phyloP scores from a whole-genome alignment of 2,113 vertebrate species.

The Felis catus region F.catus_Fca126_mat1.0 CM031415.1:155549501-155550000 shows the following conservation, averaged over 20 bases:
- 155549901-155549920: constrained; percentile 42
- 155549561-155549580: constrained; percentile 84
- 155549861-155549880: neutral
- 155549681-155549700: neutral
- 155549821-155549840: neutral
- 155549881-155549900: constrained; percentile 10
- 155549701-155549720: too few species aligned
- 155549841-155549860: constrained; percentile 8
- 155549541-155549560: constrained; percentile 76
- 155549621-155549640: constrained; percentile 44
- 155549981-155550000: constrained; percentile 29
- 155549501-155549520: constrained; percentile 37
- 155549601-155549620: constrained; percentile 50
- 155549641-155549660: constrained; percentile 71
- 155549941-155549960: constrained; percentile 5
- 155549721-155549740: rapidly evolving
- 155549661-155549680: neutral
- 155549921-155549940: constrained; percentile 49
- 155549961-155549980: neutral
- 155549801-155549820: neutral
- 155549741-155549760: neutral
- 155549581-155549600: constrained; percentile 69
- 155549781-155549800: constrained; percentile 39
- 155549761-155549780: too few species aligned
- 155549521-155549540: constrained; percentile 78